Evolutionary conservation across 2,888 invertebrate species (phyloP), one percentile per base, ranked within the genome.

Genomic region (Drosophila atripex): DNA sequence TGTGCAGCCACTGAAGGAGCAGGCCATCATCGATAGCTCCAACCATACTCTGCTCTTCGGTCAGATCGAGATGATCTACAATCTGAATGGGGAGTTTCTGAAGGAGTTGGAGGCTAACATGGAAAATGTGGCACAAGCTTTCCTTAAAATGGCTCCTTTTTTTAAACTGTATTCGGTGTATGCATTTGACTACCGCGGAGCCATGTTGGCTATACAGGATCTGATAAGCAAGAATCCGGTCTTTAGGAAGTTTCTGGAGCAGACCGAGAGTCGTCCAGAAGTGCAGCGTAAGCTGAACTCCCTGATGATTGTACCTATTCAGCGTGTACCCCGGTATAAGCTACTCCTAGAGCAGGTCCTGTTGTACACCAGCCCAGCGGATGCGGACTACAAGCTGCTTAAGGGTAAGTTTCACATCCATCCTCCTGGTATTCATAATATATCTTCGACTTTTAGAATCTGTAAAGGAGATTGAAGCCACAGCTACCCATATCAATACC

Each of bases 81-180:
- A 93, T 84, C 91, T 95, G 4, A 95, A 94, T 88, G 93, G 93
- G 2, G 94, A 94, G 83, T 90, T 95, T 8, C 88, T 94, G 6
- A 91, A 92, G 7, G 93, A 94, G 83, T 89, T 95, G 50, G 93
- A 93, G 75, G 80, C 91, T 7, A 92, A 93, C 77, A 90, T 92
- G 65, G 93, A 93, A 30, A 93, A 94, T 88, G 92, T 95, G 7
- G 94, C 94, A 0, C 90, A 92, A 52, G 94, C 95, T 0, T 96
- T 96, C 89, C 92, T 93, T 0, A 94, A 94, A 86, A 93, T 96
- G 69, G 95, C 95, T 1, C 96, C 96, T 3, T 96, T 94, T 88
- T 94, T 96, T 55, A 96, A 96, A 90, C 89, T 96, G 16, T 96
- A 96, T 88, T 95, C 96, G 0, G 94, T 94, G 0, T 96, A 96